These are phyloP conservation scores for Pollimyrus isidori DNA, from an alignment of 2,113 vertebrate species.

Conservation along the genomic window DNA sequence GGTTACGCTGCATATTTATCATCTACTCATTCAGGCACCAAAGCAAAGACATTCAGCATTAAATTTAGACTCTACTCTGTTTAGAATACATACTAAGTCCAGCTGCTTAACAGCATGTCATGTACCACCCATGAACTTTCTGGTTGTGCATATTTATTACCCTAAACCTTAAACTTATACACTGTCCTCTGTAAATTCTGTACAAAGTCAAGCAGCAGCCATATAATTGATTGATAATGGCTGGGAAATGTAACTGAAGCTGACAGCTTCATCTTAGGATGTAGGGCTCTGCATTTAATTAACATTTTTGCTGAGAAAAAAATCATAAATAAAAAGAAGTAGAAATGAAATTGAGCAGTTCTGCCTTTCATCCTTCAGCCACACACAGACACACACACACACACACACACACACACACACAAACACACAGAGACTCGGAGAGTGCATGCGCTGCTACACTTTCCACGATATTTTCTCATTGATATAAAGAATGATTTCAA, in stretches of 20 bases:
- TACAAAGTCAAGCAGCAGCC: constrained; percentile 1
- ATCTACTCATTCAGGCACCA: neutral
- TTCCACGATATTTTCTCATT: neutral
- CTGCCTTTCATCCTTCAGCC: neutral
- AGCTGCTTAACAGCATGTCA: neutral
- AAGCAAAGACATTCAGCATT: neutral
- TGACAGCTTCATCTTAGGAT: constrained; percentile 7
- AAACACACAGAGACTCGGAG: neutral
- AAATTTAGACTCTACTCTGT: neutral
- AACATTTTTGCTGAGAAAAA: neutral
- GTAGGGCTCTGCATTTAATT: neutral
- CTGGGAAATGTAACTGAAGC: neutral
- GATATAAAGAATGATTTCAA: neutral
- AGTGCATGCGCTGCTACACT: neutral
- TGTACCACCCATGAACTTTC: neutral
- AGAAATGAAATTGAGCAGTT: neutral
- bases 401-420: neutral
- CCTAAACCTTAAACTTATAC: neutral
- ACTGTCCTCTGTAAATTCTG: neutral
- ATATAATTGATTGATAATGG: neutral
- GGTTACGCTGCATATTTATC: neutral
- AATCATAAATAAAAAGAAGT: neutral
- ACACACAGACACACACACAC: neutral
- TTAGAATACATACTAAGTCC: neutral
- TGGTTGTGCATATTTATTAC: neutral